These are phyloP conservation scores for Noturus placidus DNA, from an alignment of 2,113 vertebrate genomes.

Conservation along the genomic window DNA sequence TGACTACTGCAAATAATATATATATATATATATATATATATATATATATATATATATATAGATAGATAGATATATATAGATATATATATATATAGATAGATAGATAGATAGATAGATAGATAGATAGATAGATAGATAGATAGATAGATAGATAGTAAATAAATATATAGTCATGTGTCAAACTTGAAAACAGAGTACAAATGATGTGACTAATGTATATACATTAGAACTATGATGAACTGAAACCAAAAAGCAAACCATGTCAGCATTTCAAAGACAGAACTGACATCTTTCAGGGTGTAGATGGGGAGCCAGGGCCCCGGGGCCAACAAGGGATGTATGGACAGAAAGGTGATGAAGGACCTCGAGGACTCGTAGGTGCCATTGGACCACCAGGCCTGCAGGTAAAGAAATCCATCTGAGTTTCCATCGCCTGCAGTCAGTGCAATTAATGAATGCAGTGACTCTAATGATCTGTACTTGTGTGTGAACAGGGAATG, in stretches of 20 bases:
- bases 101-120: no score
- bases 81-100: no score
- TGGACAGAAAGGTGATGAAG: slow-evolving; percentile 90
- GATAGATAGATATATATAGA: no score
- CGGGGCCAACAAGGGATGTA: slow-evolving; percentile 87
- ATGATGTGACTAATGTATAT: background rate
- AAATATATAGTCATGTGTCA: background rate
- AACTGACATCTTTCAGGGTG: slow-evolving; percentile 70
- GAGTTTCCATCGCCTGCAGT: background rate
- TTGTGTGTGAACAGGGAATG: slow-evolving; percentile 77
- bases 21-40: no score
- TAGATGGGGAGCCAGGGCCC: slow-evolving; percentile 84
- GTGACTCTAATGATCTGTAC: slow-evolving; percentile 32
- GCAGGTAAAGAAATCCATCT: slow-evolving; percentile 72
- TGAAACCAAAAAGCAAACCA: background rate
- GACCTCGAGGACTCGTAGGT: slow-evolving; percentile 79
- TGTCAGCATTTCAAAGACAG: background rate
- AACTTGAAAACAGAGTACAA: background rate
- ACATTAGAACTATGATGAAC: background rate
- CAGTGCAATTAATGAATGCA: background rate
- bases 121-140: no score
- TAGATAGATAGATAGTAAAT: no score
- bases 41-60: no score
- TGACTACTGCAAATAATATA: background rate
- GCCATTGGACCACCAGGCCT: slow-evolving; percentile 78